Conservation (phyloP, 2,113 vertebrate species). For the Opisthocomus hoazin region DNA sequence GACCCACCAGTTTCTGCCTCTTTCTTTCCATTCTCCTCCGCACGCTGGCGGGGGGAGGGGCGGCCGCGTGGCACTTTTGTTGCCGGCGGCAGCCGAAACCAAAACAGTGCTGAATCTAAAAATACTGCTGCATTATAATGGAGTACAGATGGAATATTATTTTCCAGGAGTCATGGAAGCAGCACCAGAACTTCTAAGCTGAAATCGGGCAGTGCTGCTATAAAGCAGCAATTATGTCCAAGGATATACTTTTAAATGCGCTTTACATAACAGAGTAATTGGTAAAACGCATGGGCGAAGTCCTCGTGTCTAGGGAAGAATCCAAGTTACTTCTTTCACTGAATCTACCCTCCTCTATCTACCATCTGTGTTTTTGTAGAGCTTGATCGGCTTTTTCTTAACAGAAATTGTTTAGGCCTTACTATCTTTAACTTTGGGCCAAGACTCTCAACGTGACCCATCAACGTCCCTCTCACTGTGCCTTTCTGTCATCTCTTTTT, state of each 20-base stretch:
- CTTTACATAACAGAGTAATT: not conserved
- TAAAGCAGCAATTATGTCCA: not conserved
- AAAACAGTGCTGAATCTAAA: too few species aligned
- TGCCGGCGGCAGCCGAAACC: too few species aligned
- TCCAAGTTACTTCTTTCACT: not conserved
- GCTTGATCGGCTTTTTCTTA: not conserved
- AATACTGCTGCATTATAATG: not conserved
- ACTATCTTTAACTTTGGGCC: not conserved
- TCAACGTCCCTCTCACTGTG: not conserved
- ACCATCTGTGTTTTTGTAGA: not conserved
- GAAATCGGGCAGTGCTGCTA: not conserved
- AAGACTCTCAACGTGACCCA: not conserved
- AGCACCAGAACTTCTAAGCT: not conserved
- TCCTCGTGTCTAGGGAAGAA: not conserved
- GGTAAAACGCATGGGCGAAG: not conserved
- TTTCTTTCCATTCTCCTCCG: too few species aligned
- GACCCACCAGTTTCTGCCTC: too few species aligned
- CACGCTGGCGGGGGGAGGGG: too few species aligned
- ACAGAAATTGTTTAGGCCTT: not conserved
- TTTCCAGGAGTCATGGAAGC: not conserved
- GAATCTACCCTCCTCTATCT: not conserved
- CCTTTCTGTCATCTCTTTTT: not conserved
- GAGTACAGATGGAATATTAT: not conserved
- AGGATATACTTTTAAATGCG: not conserved
- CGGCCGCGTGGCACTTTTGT: too few species aligned